Evolutionary conservation across 2,113 vertebrate genomes (phyloP), one percentile per base, ranked within the genome.

Genomic region (Gyps fulvus): DNA sequence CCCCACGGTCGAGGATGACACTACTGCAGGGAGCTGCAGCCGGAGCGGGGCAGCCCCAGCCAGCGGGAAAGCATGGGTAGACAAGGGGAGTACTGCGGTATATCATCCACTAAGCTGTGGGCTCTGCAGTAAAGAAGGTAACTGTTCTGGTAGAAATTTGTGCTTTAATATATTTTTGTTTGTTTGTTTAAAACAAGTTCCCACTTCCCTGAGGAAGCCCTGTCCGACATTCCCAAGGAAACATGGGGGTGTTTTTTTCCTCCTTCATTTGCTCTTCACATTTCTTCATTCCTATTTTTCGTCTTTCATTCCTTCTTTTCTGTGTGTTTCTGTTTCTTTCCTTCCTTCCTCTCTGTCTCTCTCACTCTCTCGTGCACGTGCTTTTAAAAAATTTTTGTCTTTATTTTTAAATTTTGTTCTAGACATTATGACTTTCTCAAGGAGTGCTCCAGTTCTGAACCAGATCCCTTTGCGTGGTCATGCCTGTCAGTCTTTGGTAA

Each of bases 401-500:
- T 93, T 95, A 87, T 89, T 91, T 91, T 88, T 70, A 7, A 26
- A 32, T 89, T 94, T 91, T 79, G 42, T 96, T 92, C 91, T 93
- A 98, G 96, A 96, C 95, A 93, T 93, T 61, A 95, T 62, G 92
- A 97, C 95, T 98, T 97, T 95, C 95, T 96, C 90, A 97, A 71
- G 59, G 96, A 98, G 92, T 86, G 63, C 97, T 97, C 97, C 96
- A 97, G 96, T 98, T 98, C 98, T 97, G 90, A 97, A 93, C 89
- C 89, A 95, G 97, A 96, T 96, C 94, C 98, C 98, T 96, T 95
- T 94, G 97, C 42, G 57, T 98, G 81, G 78, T 97, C 97, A 96
- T 95, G 95, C 97, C 96, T 97, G 96, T 98, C 97, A 98, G 98
- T 98, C 98, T 98, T 98, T 98, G 98, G 98, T 98, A 98, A 97